Base-by-base conservation (phyloP, 2,888 invertebrate genomes). In the Rhodophaea formosa region DNA sequence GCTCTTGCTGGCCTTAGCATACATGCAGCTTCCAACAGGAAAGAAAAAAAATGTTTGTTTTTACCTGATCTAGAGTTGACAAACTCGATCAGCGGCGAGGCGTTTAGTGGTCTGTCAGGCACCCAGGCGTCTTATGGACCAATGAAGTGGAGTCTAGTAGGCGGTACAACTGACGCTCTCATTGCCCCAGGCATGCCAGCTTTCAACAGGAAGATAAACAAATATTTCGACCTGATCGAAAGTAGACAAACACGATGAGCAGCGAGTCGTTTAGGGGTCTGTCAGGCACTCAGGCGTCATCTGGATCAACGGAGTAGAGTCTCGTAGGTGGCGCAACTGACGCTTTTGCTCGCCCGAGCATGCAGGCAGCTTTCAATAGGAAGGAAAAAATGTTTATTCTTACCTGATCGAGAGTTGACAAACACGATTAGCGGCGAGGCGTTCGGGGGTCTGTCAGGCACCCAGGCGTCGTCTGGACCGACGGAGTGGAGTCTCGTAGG, bases 201-300 rank as follows among this genome's bases (percentile, higher is more conserved):
- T 17, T 94, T 92, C 88, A n/a, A n/a, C n/a, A n/a, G n/a, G n/a
- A n/a, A n/a, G n/a, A n/a, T n/a, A n/a, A n/a, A n/a, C n/a, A n/a
- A n/a, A n/a, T n/a, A n/a, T n/a, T n/a, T n/a, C n/a, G n/a, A n/a
- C n/a, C n/a, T n/a, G n/a, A n/a, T n/a, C n/a, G n/a, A n/a, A n/a
- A 98, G 92, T 99, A 99, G 77, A 99, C 98, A 84, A 99, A 98
- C 63, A 99, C 98, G 65, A 99, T 94, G 58, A 99, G 94, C 12
- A 99, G 99, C 95, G 94, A 76, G 94, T 95, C 68, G 95, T 97
- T 68, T 94, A 98, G 67, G 94, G 98, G 90, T 29, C 95, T 92
- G 70, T 96, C 93, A 0, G 95, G 95, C 29, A 96, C 96, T 97
- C 98, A 98, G 56, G 97, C 96, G 76, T 97, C 98, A 76, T 98